A percentile compares a stretch with the other conserved stretches of the same genome.
phyloP scores from a whole-genome alignment of 2,113 vertebrate species.

The Crotalus viridis region DNA sequence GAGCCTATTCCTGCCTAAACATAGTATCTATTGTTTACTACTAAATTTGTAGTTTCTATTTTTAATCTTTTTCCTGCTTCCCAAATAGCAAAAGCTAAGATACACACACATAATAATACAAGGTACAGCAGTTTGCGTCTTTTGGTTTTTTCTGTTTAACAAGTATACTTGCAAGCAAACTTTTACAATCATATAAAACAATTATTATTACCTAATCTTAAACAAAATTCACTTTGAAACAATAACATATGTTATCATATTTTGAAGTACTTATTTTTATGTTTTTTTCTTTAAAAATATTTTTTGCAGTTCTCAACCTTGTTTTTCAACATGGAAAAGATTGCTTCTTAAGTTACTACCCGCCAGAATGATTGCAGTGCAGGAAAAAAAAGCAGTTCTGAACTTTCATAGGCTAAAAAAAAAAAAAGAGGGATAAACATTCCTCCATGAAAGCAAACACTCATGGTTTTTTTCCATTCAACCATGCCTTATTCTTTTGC shows the following conservation, averaged over 20 bases:
- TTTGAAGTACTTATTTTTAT: neutral
- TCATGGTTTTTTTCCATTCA: slow-evolving; percentile 73
- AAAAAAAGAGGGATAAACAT: slow-evolving; percentile 68
- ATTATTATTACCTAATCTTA: neutral
- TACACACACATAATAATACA: neutral
- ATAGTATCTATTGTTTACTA: neutral
- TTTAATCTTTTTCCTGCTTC: neutral
- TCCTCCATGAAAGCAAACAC: slow-evolving; percentile 78
- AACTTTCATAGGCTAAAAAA: slow-evolving; percentile 61
- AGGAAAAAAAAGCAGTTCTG: slow-evolving; percentile 39
- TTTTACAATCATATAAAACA: slow-evolving; percentile 28
- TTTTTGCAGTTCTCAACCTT: neutral
- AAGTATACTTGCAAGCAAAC: neutral
- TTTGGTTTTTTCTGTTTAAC: neutral
- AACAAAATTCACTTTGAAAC: neutral
- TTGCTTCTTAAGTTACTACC: neutral
- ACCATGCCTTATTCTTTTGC: slow-evolving; percentile 75
- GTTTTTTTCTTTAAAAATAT: slow-evolving; percentile 7
- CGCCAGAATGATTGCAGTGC: slow-evolving; percentile 10
- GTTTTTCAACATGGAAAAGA: slow-evolving; percentile 18
- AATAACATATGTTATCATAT: slow-evolving; percentile 1
- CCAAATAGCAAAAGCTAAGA: neutral
- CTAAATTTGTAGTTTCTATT: neutral
- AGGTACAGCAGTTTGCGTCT: neutral
- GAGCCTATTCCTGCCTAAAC: neutral